Evolutionary conservation across 35 echinoderm and acorn worm species (phyloP).

Genomic region (Ptychodera flava): DNA sequence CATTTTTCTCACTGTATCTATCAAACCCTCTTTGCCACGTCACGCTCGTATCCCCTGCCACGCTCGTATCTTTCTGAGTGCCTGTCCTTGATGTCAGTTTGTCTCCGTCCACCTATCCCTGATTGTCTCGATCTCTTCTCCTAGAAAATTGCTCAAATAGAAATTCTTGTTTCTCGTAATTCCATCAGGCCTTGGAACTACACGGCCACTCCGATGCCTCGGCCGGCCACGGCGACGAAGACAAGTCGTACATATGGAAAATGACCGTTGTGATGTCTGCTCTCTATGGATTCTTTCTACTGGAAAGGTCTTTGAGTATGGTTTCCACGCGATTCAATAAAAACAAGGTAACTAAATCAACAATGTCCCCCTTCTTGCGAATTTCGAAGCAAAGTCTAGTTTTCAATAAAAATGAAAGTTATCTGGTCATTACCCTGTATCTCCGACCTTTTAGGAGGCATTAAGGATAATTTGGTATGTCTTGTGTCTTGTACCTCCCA

Average conservation of each 20-base stretch:
- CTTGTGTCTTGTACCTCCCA: no score
- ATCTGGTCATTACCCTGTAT: no score
- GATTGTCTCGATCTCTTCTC: neutral
- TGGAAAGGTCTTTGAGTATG: slow-evolving; percentile 45
- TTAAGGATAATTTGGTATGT: no score
- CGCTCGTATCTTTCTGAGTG: neutral
- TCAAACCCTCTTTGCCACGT: neutral
- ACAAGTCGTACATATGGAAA: slow-evolving; percentile 69
- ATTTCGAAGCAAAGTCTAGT: no score
- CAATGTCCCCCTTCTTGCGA: no score
- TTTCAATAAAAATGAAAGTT: no score
- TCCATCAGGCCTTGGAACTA: slow-evolving; percentile 56
- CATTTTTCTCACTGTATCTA: neutral
- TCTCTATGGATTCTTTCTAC: slow-evolving; percentile 73
- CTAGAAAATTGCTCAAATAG: neutral
- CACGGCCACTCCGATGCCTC: slow-evolving; percentile 9
- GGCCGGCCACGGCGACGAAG: slow-evolving; percentile 12
- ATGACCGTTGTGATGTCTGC: slow-evolving; percentile 35
- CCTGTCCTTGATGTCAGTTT: neutral
- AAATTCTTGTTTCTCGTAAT: neutral
- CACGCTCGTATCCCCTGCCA: neutral
- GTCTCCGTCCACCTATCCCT: neutral
- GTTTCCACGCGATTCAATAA: no score
- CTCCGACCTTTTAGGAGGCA: no score
- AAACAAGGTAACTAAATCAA: no score